Base-by-base conservation (phyloP, 2,113 vertebrate species). In the Toxotes chatareus region DNA sequence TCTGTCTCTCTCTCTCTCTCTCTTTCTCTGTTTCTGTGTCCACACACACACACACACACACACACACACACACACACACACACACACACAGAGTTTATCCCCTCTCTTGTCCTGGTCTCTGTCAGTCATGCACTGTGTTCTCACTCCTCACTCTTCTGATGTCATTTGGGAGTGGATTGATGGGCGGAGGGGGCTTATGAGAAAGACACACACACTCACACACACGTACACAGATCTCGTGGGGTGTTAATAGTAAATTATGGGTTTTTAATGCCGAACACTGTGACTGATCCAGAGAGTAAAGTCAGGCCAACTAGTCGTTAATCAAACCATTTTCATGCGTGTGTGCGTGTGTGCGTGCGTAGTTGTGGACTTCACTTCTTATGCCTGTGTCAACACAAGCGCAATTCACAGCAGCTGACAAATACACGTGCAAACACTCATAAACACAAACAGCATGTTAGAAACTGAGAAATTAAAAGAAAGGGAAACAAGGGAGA, bases 91-190 rank as follows among this genome's bases (percentile, higher is more conserved):
- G 27, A 27, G 27, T 27, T 27, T 27, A 27, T 62, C 47, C 72
- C 75, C 9, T 57, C 23, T 67, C 73, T 70, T 63, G 61, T 82
- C 84, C 83, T 86, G 75, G 53, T 79, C 83, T 72, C 79, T 80
- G 88, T 90, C 91, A 90, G 78, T 91, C 91, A 92, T 75, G 62
- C 71, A 64, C 67, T 49, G 23, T 70, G 72, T 55, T 88, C 76
- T 79, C 79, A 82, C 53, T 85, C 75, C 74, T 83, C 51, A 69
- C 60, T 84, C 53, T 81, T 87, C 87, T 93, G 90, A 93, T 89
- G 91, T 93, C 87, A 92, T 91, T 73, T 89, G 88, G 90, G 82
- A 89, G 88, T 70, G 77, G 74, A 89, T 70, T 82, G 62, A 85
- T 84, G 91, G 89, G 87, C 3, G 86, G 84, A 83, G 87, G 56